These are phyloP conservation scores for Penelope pileata DNA, from an alignment of 2,113 vertebrate genomes.

Conservation along the genomic window DNA sequence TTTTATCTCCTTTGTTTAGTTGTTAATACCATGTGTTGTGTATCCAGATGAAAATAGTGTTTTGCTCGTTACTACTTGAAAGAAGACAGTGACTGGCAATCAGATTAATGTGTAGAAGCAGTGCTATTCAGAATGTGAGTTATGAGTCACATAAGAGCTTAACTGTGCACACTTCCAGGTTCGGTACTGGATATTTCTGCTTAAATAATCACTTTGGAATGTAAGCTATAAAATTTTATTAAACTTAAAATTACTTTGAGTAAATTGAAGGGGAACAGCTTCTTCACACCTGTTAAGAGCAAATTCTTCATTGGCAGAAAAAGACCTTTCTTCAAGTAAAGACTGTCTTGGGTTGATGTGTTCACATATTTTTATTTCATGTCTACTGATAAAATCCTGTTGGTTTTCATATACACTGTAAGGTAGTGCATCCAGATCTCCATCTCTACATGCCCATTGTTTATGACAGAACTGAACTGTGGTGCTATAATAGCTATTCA, in stretches of 20 bases:
- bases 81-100: not conserved
- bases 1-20: not conserved
- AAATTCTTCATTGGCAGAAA: not conserved
- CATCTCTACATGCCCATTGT: not conserved
- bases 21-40: not conserved
- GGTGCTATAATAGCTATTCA: not conserved
- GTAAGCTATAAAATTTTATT: not conserved
- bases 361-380: not conserved
- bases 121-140: not conserved
- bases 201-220: not conserved
- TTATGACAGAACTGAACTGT: not conserved
- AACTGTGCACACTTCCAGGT: not conserved
- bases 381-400: not conserved
- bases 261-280: not conserved
- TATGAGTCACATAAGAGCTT: not conserved
- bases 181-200: not conserved
- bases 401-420: not conserved
- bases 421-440: not conserved
- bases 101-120: not conserved
- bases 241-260: not conserved
- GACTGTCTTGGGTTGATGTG: not conserved
- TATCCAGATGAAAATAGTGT: not conserved
- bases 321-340: not conserved
- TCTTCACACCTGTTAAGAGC: not conserved
- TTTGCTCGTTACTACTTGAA: not conserved